phyloP scores from a whole-genome alignment of 2,888 invertebrate genomes.

The Drosophila differens region DNA sequence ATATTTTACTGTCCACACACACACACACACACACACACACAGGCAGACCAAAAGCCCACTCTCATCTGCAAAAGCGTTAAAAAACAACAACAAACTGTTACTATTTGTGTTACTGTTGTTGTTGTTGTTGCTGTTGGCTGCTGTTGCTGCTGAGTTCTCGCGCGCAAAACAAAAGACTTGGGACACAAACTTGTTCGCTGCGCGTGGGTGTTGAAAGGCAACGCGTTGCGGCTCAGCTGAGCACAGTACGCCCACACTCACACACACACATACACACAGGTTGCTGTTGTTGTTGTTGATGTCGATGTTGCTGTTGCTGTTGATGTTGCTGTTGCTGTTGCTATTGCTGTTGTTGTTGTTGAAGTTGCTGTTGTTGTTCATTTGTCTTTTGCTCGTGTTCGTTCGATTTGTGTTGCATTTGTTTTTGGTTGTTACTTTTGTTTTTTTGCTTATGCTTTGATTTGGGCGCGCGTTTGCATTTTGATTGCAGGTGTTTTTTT shows the following conservation, averaged over 20 bases:
- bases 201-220: slow-evolving; percentile 73
- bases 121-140: slow-evolving; percentile 31
- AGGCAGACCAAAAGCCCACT: slow-evolving; percentile 37
- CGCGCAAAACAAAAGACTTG: slow-evolving; percentile 80
- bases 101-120: slow-evolving; percentile 11
- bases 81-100: slow-evolving; percentile 48
- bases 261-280: slow-evolving; percentile 1
- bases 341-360: slow-evolving; percentile 38
- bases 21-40: slow-evolving; percentile 22
- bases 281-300: slow-evolving; percentile 33
- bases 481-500: slow-evolving; percentile 60
- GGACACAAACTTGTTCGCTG: slow-evolving; percentile 73
- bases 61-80: slow-evolving; percentile 58
- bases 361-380: slow-evolving; percentile 36
- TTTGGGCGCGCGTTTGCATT: slow-evolving; percentile 55
- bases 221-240: slow-evolving; percentile 60
- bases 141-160: slow-evolving; percentile 51
- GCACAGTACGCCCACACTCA: slow-evolving; percentile 61
- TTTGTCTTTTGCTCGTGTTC: slow-evolving; percentile 53
- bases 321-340: slow-evolving; percentile 40
- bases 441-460: slow-evolving; percentile 15
- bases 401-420: slow-evolving; percentile 51
- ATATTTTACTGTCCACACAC: slow-evolving; percentile 21
- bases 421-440: slow-evolving; percentile 22
- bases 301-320: slow-evolving; percentile 33